Conservation (phyloP, 1,140 invertebrate genomes). For the Drosophila bifasciata region DNA sequence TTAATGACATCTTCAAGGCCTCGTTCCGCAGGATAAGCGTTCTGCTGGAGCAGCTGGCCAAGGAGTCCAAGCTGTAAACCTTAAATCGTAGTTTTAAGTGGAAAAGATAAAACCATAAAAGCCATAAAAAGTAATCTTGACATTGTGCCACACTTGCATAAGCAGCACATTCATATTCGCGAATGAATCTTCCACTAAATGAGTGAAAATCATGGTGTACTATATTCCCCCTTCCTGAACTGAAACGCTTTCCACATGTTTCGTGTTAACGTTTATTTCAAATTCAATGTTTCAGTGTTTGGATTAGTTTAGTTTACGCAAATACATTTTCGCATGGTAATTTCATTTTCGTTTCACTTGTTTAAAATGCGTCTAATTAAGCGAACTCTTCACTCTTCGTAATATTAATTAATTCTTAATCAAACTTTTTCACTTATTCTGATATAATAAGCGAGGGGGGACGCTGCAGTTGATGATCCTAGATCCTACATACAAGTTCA, state of each 20-base stretch:
- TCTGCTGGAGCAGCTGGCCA: conserved; percentile 51
- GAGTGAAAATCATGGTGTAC: no score
- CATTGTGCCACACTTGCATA: no score
- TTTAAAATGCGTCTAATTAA: conserved; percentile 74
- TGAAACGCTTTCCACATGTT: neutral
- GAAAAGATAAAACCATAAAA: no score
- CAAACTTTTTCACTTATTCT: conserved; percentile 4
- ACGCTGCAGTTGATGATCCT: conserved; percentile 36
- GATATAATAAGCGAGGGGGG: conserved; percentile 10
- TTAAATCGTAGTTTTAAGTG: neutral
- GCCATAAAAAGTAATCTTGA: no score
- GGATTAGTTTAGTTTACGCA: conserved; percentile 60
- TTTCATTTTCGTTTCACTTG: conserved; percentile 47
- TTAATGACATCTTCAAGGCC: conserved; percentile 63
- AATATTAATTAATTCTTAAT: conserved; percentile 1
- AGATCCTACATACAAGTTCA: conserved; percentile 47
- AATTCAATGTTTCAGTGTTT: conserved; percentile 71
- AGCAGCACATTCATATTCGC: no score
- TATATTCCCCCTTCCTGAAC: no score
- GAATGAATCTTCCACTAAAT: no score
- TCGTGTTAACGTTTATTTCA: conserved; percentile 71
- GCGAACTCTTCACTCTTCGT: conserved; percentile 15
- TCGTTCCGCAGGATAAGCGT: conserved; percentile 70
- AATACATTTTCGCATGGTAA: conserved; percentile 67
- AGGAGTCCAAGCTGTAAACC: conserved; percentile 55